Conservation (phyloP, 2,113 vertebrate genomes). For the Murina feae region DNA sequence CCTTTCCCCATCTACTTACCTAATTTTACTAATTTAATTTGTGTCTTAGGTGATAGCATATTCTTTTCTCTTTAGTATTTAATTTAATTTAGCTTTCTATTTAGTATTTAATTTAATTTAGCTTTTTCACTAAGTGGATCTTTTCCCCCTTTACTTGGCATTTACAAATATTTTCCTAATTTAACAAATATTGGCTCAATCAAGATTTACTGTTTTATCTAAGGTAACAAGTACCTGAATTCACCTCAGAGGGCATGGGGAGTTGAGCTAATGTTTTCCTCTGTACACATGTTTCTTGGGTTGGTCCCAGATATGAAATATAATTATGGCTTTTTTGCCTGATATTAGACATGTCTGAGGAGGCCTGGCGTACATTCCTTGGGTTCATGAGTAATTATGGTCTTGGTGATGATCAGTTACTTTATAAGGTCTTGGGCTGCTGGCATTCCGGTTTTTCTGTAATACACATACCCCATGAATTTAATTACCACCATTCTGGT, state of each 20-base stretch:
- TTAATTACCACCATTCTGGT: slow-evolving; percentile 56
- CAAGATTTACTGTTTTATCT: slow-evolving; percentile 31
- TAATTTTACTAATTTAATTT: slow-evolving; percentile 21
- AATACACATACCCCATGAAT: neutral
- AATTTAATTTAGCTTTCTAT: neutral
- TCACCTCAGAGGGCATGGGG: slow-evolving; percentile 45
- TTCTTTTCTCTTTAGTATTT: neutral
- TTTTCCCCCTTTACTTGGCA: neutral
- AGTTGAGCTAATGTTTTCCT: slow-evolving; percentile 24
- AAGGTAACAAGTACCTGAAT: neutral
- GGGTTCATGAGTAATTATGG: slow-evolving; percentile 46
- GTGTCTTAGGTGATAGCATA: neutral
- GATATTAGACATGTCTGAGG: slow-evolving; percentile 66
- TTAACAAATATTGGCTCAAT: neutral
- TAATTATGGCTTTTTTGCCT: slow-evolving; percentile 54
- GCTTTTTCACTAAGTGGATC: neutral
- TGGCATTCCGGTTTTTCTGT: slow-evolving; percentile 53
- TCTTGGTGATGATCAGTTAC: slow-evolving; percentile 52
- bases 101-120: neutral
- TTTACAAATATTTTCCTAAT: neutral
- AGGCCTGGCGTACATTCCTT: slow-evolving; percentile 54
- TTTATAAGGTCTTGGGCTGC: slow-evolving; percentile 57
- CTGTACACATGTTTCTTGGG: neutral
- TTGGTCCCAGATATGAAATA: slow-evolving; percentile 52
- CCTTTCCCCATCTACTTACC: neutral